Conservation (phyloP, 1,140 invertebrate species). For the Scaptomyza graminum region DNA sequence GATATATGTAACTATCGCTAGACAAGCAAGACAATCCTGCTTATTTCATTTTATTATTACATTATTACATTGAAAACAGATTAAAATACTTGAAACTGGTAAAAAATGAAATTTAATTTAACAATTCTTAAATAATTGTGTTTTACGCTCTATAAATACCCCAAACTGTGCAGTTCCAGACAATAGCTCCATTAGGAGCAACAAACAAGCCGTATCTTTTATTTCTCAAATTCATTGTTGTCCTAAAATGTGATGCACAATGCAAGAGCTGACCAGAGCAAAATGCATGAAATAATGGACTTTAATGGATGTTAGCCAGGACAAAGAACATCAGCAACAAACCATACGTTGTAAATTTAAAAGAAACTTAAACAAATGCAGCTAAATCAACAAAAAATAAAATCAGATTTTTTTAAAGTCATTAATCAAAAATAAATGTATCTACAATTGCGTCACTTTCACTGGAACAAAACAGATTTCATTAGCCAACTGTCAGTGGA, state of each 20-base stretch:
- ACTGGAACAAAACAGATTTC: slow-evolving; percentile 47
- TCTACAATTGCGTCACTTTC: slow-evolving; percentile 48
- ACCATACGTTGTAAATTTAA: slow-evolving; percentile 19
- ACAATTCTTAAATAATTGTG: background rate
- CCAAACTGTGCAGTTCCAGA: background rate
- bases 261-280: slow-evolving; percentile 7
- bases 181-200: slow-evolving; percentile 44
- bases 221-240: slow-evolving; percentile 33
- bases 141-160: background rate
- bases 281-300: slow-evolving; percentile 18
- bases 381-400: slow-evolving; percentile 14
- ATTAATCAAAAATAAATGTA: slow-evolving; percentile 53
- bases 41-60: too few relatives aligned
- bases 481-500: slow-evolving; percentile 64
- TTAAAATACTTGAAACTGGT: too few relatives aligned
- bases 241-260: slow-evolving; percentile 17
- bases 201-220: slow-evolving; percentile 5
- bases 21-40: too few relatives aligned
- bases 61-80: too few relatives aligned
- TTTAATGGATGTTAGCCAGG: slow-evolving; percentile 35
- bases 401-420: slow-evolving; percentile 16
- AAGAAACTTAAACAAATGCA: slow-evolving; percentile 50
- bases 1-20: too few relatives aligned
- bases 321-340: slow-evolving; percentile 3
- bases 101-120: too few relatives aligned